Base-by-base conservation (phyloP, 2,797 vertebrate genomes). In the Thaleichthys pacificus region DNA sequence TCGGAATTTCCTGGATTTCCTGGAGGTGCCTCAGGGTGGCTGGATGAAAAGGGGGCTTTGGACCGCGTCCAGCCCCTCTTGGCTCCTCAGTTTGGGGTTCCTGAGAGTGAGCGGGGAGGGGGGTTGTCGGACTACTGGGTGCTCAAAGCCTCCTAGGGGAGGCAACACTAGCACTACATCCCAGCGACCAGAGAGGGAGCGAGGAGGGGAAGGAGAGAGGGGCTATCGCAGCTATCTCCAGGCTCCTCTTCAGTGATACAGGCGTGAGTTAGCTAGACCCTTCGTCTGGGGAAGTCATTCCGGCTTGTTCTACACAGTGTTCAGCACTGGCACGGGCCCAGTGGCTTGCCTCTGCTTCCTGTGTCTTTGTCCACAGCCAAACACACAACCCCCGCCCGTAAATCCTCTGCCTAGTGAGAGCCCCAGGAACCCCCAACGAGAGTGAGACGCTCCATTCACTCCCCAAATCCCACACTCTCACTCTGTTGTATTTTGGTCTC, bases 1-100 rank as follows among this genome's bases (percentile, higher is more conserved):
- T 35, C 51, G 76, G 77, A 85, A 81, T 82, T 82, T 84, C 79
- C 71, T 78, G 54, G 15, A 75, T 74, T 77, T 85, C 79, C 79
- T 85, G 77, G 38, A 63, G 68, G 69, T 68, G 70, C 73, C 60
- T 73, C 68, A 63, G 24, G 19, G n/a, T 38, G 26, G 70, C 65
- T 68, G 56, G 69, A 71, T 77, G 56, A 69, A 71, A 71, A 67
- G 65, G 57, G 62, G 56, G 35, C 32, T 69, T 71, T 72, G 32
- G 67, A 79, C 21, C 17, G 2, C 22, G n/a, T 66, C 32, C 35
- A 54, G 26, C 64, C 54, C 49, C 68, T n/a, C 62, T 47, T 60
- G 58, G 21, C 4, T 57, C 28, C 51, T 30, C 69, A 28, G 71
- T 30, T 56, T 61, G 63, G 24, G 70, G 17, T 42, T 17, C 12